Base-by-base conservation (phyloP, 2,888 invertebrate species). In the Habroteleia sp. region DNA sequence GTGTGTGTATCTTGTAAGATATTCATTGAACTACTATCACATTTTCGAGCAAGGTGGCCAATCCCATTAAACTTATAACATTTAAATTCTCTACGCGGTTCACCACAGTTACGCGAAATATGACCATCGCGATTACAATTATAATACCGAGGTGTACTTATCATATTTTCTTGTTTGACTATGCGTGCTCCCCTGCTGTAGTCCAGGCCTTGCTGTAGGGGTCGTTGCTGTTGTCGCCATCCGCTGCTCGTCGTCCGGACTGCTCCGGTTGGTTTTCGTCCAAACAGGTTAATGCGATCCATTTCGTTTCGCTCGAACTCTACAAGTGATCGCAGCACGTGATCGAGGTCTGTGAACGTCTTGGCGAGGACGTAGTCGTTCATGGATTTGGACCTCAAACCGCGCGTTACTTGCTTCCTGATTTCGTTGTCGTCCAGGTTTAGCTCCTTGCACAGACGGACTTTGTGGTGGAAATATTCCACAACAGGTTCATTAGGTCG, bases 391-490 rank as follows among this genome's bases (percentile, higher is more conserved):
- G 60, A 46, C 3, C 60, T 20, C 0, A 60, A 0, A 2, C 46
- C 60, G n/a, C 7, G 1, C 0, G 37, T 35, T 0, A 46, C 3
- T 10, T 60, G 35, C 3, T 10, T 25, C 1, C 33, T 2, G 4
- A 25, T 60, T n/a, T 46, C 60, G 7, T 8, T 13, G 20, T 46
- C 33, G 2, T 13, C 13, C 5, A 60, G 7, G 6, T n/a, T 3
- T 8, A 60, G 5, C 1, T 8, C 5, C 2, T 11, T 13, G n/a
- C 46, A 62, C 1, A 68, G 6, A 1, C 25, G 25, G 3, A 35
- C 23, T 23, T 66, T 66, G 8, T 48, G 31, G 16, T 56, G 66
- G 5, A 56, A 68, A 20, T 41, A 68, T 11, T 62, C 27, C 1
- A 11, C 31, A 1, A 39, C 56, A 4, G 46, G 1, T 16, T 68